Conservation (phyloP, 2,888 invertebrate species). For the Drosophila diplacantha region DNA sequence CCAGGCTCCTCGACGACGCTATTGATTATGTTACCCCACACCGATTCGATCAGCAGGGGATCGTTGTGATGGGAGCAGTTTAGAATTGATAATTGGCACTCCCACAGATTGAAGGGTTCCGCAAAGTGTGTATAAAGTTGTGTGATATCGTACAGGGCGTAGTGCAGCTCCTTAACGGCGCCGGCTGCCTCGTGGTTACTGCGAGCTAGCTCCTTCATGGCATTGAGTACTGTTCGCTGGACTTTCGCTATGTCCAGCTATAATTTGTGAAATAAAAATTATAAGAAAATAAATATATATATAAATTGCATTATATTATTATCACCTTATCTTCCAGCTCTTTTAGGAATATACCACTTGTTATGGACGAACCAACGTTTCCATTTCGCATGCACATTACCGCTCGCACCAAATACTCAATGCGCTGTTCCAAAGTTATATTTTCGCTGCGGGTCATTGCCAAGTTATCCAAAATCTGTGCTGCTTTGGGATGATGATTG, state of each 20-base stretch:
- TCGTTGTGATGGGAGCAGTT: slow-evolving; percentile 97
- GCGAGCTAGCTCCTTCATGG: slow-evolving; percentile 79
- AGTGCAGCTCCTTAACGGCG: slow-evolving; percentile 86
- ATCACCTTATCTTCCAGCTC: slow-evolving; percentile 91
- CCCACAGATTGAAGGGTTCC: slow-evolving; percentile 92
- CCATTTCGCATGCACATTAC: slow-evolving; percentile 97
- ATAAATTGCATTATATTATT: background rate
- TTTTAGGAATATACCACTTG: slow-evolving; percentile 87
- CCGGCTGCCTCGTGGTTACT: slow-evolving; percentile 80
- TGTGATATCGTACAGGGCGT: slow-evolving; percentile 90
- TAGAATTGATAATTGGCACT: slow-evolving; percentile 95
- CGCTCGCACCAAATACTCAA: slow-evolving; percentile 94
- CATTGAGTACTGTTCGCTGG: slow-evolving; percentile 85
- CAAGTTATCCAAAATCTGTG: slow-evolving; percentile 91
- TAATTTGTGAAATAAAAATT: background rate
- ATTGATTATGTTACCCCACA: slow-evolving; percentile 90
- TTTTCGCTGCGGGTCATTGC: slow-evolving; percentile 84
- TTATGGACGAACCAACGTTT: slow-evolving; percentile 84
- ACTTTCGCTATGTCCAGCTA: slow-evolving; percentile 90
- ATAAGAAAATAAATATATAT: background rate
- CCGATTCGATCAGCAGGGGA: slow-evolving; percentile 89
- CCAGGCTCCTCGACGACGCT: slow-evolving; percentile 75
- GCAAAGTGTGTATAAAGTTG: slow-evolving; percentile 95
- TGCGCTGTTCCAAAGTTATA: slow-evolving; percentile 87
- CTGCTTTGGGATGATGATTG: slow-evolving; percentile 94